Conservation (phyloP, 2,113 vertebrate genomes). For the Helogale parvula region DNA sequence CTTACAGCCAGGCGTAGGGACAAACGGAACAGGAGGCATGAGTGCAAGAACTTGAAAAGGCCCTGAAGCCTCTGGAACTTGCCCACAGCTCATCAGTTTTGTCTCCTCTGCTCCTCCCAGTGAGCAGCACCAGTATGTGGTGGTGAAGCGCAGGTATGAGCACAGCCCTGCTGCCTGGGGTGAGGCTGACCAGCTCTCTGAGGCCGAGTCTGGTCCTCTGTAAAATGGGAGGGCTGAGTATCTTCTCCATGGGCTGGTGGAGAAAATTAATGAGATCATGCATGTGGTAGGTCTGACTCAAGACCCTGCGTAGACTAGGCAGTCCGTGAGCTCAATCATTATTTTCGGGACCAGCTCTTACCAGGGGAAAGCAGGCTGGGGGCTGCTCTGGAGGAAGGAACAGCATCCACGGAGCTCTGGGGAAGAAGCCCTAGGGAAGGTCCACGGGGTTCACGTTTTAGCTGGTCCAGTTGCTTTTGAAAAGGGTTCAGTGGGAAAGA, state of each 20-base stretch:
- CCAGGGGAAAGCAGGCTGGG: neutral
- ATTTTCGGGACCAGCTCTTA: neutral
- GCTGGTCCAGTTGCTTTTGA: neutral
- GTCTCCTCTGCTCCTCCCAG: neutral
- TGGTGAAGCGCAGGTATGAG: neutral
- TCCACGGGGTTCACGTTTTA: neutral
- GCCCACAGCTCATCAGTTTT: neutral
- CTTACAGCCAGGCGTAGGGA: neutral
- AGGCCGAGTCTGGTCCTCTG: neutral
- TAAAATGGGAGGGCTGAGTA: neutral
- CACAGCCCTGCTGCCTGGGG: neutral
- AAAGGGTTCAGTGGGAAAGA: neutral
- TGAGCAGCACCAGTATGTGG: neutral
- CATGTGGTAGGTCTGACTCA: fast-evolving
- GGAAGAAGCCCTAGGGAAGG: neutral
- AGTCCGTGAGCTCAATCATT: neutral
- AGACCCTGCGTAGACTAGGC: neutral
- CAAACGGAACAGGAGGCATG: neutral
- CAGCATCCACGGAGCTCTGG: neutral
- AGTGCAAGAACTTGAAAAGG: neutral
- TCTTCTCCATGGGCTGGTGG: neutral
- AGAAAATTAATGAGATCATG: neutral
- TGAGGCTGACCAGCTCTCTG: neutral
- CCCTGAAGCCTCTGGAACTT: neutral
- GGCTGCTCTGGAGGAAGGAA: neutral